These are phyloP conservation scores for Ochropacha duplaris DNA, from an alignment of 2,888 invertebrate species.

Conservation along the genomic window DNA sequence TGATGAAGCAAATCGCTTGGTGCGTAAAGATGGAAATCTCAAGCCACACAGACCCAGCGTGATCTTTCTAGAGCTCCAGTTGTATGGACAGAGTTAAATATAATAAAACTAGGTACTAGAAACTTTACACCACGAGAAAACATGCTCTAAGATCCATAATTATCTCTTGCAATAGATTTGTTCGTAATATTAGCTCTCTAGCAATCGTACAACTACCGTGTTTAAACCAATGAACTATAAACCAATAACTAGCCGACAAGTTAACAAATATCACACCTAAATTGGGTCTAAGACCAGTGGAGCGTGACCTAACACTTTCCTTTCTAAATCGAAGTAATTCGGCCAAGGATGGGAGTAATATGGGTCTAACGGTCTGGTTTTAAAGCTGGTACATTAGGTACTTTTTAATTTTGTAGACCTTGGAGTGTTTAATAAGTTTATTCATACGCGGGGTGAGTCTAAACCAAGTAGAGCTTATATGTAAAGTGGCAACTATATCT, in stretches of 20 bases:
- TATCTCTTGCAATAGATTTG: neutral
- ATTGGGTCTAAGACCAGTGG: constrained; percentile 8
- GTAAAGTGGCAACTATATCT: too few relatives aligned
- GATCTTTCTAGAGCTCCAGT: too few relatives aligned
- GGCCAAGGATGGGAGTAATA: constrained; percentile 2
- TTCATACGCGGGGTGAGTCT: too few relatives aligned
- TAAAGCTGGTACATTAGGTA: neutral
- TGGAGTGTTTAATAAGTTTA: too few relatives aligned
- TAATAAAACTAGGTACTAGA: neutral
- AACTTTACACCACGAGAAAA: neutral
- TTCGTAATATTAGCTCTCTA: constrained; percentile 8
- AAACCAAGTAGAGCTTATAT: too few relatives aligned
- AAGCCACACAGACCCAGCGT: too few relatives aligned
- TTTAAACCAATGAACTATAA: constrained; percentile 33
- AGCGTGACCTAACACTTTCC: constrained; percentile 17
- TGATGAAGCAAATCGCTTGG: too few relatives aligned
- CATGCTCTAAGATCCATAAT: neutral
- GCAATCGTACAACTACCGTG: constrained; percentile 15
- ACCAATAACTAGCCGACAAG: constrained; percentile 20
- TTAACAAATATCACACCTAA: constrained; percentile 11
- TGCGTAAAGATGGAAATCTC: too few relatives aligned
- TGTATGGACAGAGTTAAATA: too few relatives aligned
- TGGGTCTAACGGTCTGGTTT: constrained; percentile 1
- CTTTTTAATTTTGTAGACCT: too few relatives aligned
- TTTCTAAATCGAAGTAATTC: constrained; percentile 13